These are phyloP conservation scores for Ifrita kowaldi DNA, from an alignment of 2,113 vertebrate genomes.

Conservation along the genomic window DNA sequence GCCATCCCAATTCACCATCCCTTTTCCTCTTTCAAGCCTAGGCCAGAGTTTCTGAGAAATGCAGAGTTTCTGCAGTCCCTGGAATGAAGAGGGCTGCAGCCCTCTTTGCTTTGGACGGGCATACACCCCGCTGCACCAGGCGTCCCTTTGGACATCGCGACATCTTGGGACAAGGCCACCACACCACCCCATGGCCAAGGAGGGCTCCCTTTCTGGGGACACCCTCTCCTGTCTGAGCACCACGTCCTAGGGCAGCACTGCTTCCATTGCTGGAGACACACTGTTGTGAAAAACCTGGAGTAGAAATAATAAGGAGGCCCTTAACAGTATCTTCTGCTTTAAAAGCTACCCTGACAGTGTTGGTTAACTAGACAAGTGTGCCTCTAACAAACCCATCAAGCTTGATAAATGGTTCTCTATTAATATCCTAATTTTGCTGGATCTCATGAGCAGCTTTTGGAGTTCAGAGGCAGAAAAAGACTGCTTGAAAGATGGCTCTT, in stretches of 20 bases:
- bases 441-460: conserved; percentile 18
- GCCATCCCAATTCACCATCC: neutral
- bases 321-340: neutral
- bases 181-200: neutral
- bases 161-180: rapidly evolving
- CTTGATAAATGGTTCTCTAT: conserved; percentile 26
- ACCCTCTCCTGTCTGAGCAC: neutral
- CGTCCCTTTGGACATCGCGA: rapidly evolving
- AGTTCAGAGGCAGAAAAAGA: conserved; percentile 16
- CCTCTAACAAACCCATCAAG: neutral
- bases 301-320: neutral
- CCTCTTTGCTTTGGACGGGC: neutral
- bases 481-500: conserved; percentile 14
- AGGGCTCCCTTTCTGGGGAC: neutral
- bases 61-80: neutral
- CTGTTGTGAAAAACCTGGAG: neutral
- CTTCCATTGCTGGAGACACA: neutral
- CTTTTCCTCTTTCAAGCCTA: neutral
- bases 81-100: neutral
- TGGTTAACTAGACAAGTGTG: neutral
- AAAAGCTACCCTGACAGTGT: neutral
- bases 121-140: rapidly evolving
- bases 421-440: conserved; percentile 37
- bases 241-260: neutral
- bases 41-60: neutral